Percentiles rank a stretch among this genome's conserved stretches.
phyloP scores from a whole-genome alignment of 2,797 vertebrate genomes.

The Streptopelia turtur region DNA sequence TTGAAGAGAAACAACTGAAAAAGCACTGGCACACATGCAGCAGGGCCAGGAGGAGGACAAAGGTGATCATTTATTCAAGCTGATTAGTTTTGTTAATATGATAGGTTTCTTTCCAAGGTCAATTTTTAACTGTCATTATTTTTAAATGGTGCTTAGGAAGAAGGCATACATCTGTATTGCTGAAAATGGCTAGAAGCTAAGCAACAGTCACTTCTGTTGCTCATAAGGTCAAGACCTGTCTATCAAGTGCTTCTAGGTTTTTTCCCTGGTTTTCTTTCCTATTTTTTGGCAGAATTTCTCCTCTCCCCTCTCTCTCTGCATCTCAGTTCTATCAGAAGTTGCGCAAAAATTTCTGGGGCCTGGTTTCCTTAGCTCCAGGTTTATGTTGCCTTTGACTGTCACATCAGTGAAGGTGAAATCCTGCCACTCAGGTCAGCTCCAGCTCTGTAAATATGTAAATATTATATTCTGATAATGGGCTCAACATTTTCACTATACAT shows the following conservation, averaged over 20 bases:
- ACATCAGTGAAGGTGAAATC: not conserved
- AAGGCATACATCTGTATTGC: not conserved
- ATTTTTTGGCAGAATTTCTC: not conserved
- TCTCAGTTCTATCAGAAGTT: not conserved
- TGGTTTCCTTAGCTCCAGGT: not conserved
- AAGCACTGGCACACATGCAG: accelerated
- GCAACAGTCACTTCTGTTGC: not conserved
- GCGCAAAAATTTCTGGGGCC: not conserved
- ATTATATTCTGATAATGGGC: not conserved
- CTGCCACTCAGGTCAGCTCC: not conserved
- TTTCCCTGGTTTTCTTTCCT: not conserved
- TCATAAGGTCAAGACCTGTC: not conserved
- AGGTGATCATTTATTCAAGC: not conserved
- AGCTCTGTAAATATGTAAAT: too few relatives aligned
- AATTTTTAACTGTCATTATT: not conserved
- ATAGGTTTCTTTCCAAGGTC: not conserved
- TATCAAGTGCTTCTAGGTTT: not conserved
- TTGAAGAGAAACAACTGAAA: not conserved
- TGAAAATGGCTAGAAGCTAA: not conserved
- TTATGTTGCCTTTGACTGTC: not conserved
- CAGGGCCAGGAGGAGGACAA: not conserved
- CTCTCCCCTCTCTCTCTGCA: not conserved
- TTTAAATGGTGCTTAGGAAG: not conserved
- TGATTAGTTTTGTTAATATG: not conserved
- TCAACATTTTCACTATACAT: not conserved